Base-by-base conservation (phyloP, 2,888 invertebrate species). In the Eledone cirrhosa region DNA sequence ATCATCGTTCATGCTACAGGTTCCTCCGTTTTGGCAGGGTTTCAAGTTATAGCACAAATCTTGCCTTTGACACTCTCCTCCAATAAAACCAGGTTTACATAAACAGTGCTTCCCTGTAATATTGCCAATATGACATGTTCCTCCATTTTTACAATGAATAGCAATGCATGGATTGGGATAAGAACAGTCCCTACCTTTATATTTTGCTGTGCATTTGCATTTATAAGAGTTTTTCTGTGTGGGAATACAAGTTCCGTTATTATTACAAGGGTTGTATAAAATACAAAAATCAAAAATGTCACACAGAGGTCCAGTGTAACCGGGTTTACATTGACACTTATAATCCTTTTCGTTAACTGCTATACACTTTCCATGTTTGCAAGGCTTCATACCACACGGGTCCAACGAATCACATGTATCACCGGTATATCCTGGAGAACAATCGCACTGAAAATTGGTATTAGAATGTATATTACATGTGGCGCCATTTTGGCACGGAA, bases 161-260 rank as follows among this genome's bases (percentile, higher is more conserved):
- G 67, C 29, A n/a, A 22, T 27, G 67, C 84, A 84, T 3, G 81
- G 81, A 24, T 83, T 77, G 80, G 80, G 81, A 16, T 79, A 76
- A 74, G 83, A 82, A 77, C 85, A 84, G 48, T 79, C 76, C 27
- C 79, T 29, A 2, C 83, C 84, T 41, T 63, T 47, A 65, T 77
- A 85, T 19, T 67, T 27, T 27, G 29, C 27, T 3, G 83, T 77
- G 41, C 83, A 85, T 2, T 80, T 14, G 33, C 85, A 80, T 1
- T 72, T 63, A 78, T 81, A 87, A 31, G 80, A 81, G 3, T 72
- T 80, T 72, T 87, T 83, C 16, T 83, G 83, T 3, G 79, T 78
- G 29, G 85, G 85, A 11, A 80, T 65, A 79, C 91, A 91, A 8
- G 81, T 82, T 19, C 85, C 88, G 22, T 85, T 86, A 79, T 88